phyloP scores from a whole-genome alignment of 2,888 invertebrate species.

The Lasioglossum oenotherae region DNA sequence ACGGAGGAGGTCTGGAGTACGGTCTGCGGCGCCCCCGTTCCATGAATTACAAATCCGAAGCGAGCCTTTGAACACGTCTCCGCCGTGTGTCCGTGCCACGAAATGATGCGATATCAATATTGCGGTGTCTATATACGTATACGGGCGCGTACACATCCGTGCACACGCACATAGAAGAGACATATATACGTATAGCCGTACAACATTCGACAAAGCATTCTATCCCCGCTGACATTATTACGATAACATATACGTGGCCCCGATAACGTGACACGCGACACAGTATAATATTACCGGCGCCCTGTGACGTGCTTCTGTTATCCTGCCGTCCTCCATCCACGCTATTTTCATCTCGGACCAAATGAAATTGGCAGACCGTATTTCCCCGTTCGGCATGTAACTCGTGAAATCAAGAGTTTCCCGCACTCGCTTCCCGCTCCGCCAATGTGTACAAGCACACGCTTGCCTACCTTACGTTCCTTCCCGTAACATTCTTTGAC shows the following conservation, averaged over 20 bases:
- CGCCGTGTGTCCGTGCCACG: conserved; percentile 22
- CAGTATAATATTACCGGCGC: conserved; percentile 52
- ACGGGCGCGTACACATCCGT: not conserved
- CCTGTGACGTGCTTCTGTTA: conserved; percentile 41
- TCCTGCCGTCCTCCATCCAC: conserved; percentile 23
- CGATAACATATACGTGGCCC: conserved; percentile 43
- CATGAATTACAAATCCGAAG: conserved; percentile 57
- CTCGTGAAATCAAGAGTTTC: conserved; percentile 16
- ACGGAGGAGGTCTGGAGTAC: conserved; percentile 22
- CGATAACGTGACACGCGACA: conserved; percentile 54
- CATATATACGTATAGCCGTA: conserved; percentile 12
- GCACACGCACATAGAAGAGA: not conserved
- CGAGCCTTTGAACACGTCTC: conserved; percentile 49
- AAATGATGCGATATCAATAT: conserved; percentile 65
- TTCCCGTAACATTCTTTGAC: conserved; percentile 17
- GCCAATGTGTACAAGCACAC: not conserved
- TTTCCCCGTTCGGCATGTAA: conserved; percentile 26
- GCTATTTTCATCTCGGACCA: conserved; percentile 38
- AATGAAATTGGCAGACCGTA: conserved; percentile 38
- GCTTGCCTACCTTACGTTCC: not conserved
- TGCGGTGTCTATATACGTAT: conserved; percentile 23
- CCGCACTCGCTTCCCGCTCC: not conserved
- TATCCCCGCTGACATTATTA: conserved; percentile 56
- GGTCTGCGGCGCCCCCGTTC: conserved; percentile 12
- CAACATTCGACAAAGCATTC: conserved; percentile 58